These are phyloP conservation scores for Orthonychiurus folsomi DNA, from an alignment of 2,888 invertebrate species.

Conservation along the genomic window DNA sequence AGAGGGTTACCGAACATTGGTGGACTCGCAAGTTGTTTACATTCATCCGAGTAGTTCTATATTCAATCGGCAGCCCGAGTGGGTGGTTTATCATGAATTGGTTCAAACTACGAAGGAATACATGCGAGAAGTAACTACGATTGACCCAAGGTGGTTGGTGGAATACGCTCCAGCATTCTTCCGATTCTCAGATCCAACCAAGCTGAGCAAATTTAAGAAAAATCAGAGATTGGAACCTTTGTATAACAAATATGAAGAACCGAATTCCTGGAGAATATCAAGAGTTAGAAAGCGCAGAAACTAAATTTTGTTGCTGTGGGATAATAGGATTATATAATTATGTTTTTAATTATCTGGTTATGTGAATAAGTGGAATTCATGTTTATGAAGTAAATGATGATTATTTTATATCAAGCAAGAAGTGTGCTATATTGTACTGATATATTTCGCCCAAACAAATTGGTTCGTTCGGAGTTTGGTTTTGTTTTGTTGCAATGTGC, in stretches of 20 bases:
- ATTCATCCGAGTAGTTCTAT: slow-evolving; percentile 97
- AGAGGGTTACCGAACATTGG: slow-evolving; percentile 89
- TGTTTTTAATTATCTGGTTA: too few species aligned
- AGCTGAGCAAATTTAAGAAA: slow-evolving; percentile 96
- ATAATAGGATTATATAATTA: too few species aligned
- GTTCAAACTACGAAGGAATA: slow-evolving; percentile 99
- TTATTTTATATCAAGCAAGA: too few species aligned
- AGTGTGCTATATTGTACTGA: too few species aligned
- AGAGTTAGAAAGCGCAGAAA: slow-evolving; percentile 77
- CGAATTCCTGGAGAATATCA: slow-evolving; percentile 98
- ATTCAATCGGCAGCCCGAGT: slow-evolving; percentile 97
- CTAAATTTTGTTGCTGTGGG: too few species aligned
- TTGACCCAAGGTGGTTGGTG: slow-evolving; percentile 96
- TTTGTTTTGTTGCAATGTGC: too few species aligned
- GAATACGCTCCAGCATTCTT: slow-evolving; percentile 99
- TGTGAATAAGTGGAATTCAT: too few species aligned
- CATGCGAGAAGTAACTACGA: slow-evolving; percentile 95
- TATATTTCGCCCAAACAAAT: too few species aligned
- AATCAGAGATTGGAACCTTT: slow-evolving; percentile 95
- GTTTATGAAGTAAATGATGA: too few species aligned
- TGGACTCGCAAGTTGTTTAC: slow-evolving; percentile 96
- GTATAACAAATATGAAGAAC: slow-evolving; percentile 98
- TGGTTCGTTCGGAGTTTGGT: too few species aligned
- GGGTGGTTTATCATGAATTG: slow-evolving; percentile 98
- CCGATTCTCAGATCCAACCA: slow-evolving; percentile 96